A percentile compares a stretch with the other conserved stretches of the same genome.
phyloP scores from a whole-genome alignment of 2,888 invertebrate species.

The Epinotia bilunana region DNA sequence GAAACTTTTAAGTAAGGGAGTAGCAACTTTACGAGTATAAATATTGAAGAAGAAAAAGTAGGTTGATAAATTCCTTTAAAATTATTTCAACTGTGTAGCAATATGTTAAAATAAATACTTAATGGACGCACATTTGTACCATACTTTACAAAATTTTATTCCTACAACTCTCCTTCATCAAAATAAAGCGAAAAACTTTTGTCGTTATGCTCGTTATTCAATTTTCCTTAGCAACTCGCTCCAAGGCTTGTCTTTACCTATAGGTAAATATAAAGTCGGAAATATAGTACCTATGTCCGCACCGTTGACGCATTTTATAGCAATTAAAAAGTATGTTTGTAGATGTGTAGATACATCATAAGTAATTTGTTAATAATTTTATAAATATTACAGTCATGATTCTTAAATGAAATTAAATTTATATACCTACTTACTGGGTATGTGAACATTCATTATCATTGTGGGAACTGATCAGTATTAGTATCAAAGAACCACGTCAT shows the following conservation, averaged over 20 bases:
- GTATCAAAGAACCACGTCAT: too few species aligned
- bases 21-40: too few species aligned
- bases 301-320: background rate
- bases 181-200: slow-evolving; percentile 16
- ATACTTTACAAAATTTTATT: slow-evolving; percentile 8
- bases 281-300: background rate
- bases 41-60: too few species aligned
- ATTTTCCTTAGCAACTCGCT: slow-evolving; percentile 6
- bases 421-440: too few species aligned
- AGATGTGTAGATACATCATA: too few species aligned
- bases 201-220: slow-evolving; percentile 12
- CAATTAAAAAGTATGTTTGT: background rate
- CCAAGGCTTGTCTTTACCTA: background rate
- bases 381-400: too few species aligned
- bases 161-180: slow-evolving; percentile 1
- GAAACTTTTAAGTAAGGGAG: too few species aligned
- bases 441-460: too few species aligned
- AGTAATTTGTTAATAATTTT: too few species aligned
- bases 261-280: background rate
- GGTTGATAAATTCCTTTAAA: background rate
- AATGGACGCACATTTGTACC: background rate
- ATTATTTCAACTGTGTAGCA: background rate
- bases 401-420: too few species aligned
- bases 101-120: background rate
- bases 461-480: too few species aligned